Base-by-base conservation (phyloP, 23 tunicate genomes). In the Oikopleura albicans region DNA sequence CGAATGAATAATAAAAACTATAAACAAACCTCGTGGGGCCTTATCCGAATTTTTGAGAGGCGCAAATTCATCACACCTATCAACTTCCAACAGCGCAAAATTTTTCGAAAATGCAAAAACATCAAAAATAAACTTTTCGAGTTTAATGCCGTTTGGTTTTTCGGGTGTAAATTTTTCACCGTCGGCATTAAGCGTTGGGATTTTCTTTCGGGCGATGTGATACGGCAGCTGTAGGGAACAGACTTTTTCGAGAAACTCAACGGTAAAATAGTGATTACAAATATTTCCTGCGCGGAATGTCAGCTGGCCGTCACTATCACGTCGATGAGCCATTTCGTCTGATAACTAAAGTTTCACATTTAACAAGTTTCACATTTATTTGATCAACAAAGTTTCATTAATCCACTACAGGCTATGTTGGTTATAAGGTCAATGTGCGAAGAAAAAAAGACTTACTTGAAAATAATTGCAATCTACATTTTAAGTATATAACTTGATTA, bases 51-150 rank as follows among this genome's bases (percentile, higher is more conserved):
- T 95, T 75, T 95, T 95, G 76, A 95, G 84, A 1, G 99, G 99
- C 38, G 99, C 88, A 84, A 95, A 95, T 56, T 95, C 99, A 85
- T 95, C 96, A 83, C 85, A 86, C 38, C 99, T 86, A 27, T 85
- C 84, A 38, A 91, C 96, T 38, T 95, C 99, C 41, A 95, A 84
- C 36, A 95, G 96, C 1, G 90, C 90, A 66, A 95, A 95, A 35
- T 85, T 88, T 90, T 94, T 87, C 37, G 99, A 83, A 91, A 79
- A 88, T 41, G 89, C 85, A 86, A 94, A 94, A 38, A 94, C 99
- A 71, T 94, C 99, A 79, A 94, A 94, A 39, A 94, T 95, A 84
- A 94, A 94, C 57, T 94, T 94, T 85, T 94, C 99, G 90, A 94
- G 86, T 66, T 94, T 94, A 41, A 94, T 88, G 16, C 99, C 99